A percentile compares a stretch with the other conserved stretches of the same genome.
Conservation (phyloP, 1,140 invertebrate species). For the Paramacrobiotus metropolitanus region DNA sequence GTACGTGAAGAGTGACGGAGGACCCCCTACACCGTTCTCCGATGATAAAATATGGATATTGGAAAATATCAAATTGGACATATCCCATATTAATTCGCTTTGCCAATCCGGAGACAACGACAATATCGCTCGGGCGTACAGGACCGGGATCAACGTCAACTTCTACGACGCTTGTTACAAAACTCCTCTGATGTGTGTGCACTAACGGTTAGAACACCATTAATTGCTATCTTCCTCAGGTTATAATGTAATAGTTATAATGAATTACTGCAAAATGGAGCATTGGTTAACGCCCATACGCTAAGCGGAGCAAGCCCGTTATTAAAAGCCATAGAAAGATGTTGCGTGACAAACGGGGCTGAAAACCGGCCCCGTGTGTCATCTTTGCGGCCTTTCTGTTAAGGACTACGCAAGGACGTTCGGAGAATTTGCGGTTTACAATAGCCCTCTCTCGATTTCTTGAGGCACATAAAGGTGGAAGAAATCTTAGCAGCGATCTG, state of each 20-base stretch:
- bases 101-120: neutral
- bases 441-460: neutral
- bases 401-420: neutral
- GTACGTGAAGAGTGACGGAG: neutral
- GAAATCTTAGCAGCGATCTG: neutral
- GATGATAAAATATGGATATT: neutral
- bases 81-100: neutral
- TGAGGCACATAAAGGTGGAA: neutral
- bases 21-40: neutral
- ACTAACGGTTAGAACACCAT: too few relatives aligned
- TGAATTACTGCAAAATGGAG: constrained; percentile 19
- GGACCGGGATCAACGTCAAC: neutral
- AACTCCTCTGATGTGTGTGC: neutral
- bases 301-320: constrained; percentile 24
- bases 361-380: too few relatives aligned
- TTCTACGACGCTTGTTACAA: neutral
- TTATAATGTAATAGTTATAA: too few relatives aligned
- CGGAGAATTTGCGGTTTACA: neutral
- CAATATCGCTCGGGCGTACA: neutral
- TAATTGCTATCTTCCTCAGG: too few relatives aligned
- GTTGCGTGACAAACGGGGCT: constrained; percentile 20
- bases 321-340: constrained; percentile 24
- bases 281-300: constrained; percentile 21
- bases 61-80: neutral
- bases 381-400: neutral